Base-by-base conservation (phyloP, 2,113 vertebrate species). In the Chaetodon auriga region DNA sequence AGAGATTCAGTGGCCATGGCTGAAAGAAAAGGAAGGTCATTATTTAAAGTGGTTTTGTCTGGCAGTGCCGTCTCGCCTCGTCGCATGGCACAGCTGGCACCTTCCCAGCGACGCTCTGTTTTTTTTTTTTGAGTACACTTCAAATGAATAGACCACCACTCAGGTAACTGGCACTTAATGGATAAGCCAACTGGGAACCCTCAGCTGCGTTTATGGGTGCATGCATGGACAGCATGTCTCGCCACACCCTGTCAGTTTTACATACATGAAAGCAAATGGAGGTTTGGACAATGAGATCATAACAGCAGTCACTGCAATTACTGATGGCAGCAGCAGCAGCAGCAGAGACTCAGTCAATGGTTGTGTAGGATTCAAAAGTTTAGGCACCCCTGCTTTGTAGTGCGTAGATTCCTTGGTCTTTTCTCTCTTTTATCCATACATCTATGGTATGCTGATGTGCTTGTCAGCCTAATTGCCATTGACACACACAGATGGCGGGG, bases 401-500 rank as follows among this genome's bases (percentile, higher is more conserved):
- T 57, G 13, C 25, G 14, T 46, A 45, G 13, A n/a, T 45, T 1
- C 4, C 18, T 51, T 30, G 5, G 14, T 57, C 12, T 57, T 79
- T 63, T 57, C 30, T 46, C 6, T 60, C 49, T 41, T 65, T 68
- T 21, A 25, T 71, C 46, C 35, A 73, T 60, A 21, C 51, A 19
- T 78, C 61, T 72, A 23, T 79, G 12, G 10, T 49, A 53, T 25
- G 36, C 43, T 71, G 74, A 90, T 84, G 58, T 89, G 80, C 81
- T 69, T 68, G 53, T 89, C 75, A 57, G 53, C n/a, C 78, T 90
- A 84, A 90, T 89, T 84, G 68, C 75, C 68, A 69, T 10, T 60
- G 87, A 90, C 84, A 82, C 71, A 48, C 81, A 83, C 90, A 94
- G 91, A 90, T 89, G 91, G 87, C 15, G 58, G 61, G 86, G 88